A percentile compares a stretch with the other conserved stretches of the same genome.
phyloP scores from a whole-genome alignment of 2,888 invertebrate species.

The Bruchidius siliquastri region DNA sequence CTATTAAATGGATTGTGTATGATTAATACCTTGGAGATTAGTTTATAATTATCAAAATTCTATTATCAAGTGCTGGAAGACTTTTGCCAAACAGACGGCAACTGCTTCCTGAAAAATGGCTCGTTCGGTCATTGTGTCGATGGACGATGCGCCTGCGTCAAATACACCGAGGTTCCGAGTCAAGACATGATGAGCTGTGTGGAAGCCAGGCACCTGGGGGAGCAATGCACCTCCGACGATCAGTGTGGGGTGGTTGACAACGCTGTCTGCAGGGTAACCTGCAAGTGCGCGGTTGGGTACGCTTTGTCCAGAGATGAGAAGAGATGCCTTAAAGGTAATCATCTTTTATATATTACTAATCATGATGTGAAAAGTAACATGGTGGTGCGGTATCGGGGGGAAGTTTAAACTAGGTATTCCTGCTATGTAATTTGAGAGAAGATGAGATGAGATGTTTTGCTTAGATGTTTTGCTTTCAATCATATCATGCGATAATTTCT shows the following conservation, averaged over 20 bases:
- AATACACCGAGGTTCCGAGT: constrained; percentile 28
- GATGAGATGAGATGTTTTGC: too few relatives aligned
- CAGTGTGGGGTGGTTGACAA: constrained; percentile 35
- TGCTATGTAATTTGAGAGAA: too few relatives aligned
- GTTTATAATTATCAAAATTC: neutral
- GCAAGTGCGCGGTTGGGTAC: constrained; percentile 37
- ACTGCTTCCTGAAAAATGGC: constrained; percentile 37
- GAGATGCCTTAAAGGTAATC: constrained; percentile 38
- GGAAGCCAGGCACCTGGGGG: constrained; percentile 29
- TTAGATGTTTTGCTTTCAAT: too few relatives aligned
- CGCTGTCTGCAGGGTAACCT: constrained; percentile 36
- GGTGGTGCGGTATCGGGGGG: too few relatives aligned
- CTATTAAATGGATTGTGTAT: too few relatives aligned
- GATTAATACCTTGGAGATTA: neutral
- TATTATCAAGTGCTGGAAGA: constrained; percentile 36
- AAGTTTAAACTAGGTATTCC: too few relatives aligned
- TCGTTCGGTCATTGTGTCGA: constrained; percentile 34
- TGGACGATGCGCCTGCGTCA: constrained; percentile 38
- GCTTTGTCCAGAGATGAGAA: constrained; percentile 32
- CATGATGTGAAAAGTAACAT: too few relatives aligned
- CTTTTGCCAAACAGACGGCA: constrained; percentile 33
- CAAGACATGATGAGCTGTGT: constrained; percentile 34
- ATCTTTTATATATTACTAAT: too few relatives aligned
- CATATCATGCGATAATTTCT: too few relatives aligned
- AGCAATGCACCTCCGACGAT: constrained; percentile 34